These are phyloP conservation scores for Conchocele bisecta DNA, from an alignment of 2,888 invertebrate genomes.

Conservation along the genomic window DNA sequence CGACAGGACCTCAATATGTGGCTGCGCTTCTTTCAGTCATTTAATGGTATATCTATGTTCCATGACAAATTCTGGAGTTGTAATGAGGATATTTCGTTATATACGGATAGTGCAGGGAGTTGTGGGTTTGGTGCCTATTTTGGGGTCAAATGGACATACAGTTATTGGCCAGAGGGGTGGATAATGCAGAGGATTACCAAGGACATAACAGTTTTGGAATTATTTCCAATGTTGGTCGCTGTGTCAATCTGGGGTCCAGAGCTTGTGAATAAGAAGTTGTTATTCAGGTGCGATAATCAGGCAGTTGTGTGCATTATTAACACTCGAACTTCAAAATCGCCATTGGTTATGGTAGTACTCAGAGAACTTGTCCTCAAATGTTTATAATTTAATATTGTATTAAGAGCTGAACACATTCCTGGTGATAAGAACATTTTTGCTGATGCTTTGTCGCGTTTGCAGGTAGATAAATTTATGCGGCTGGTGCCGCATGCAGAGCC, in stretches of 20 bases:
- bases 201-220: slow-evolving; percentile 16
- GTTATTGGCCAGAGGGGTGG: slow-evolving; percentile 1
- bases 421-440: slow-evolving; percentile 14
- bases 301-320: slow-evolving; percentile 34
- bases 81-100: too few species aligned
- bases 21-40: neutral
- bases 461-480: too few species aligned
- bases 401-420: slow-evolving; percentile 24
- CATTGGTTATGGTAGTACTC: slow-evolving; percentile 10
- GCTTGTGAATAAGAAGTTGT: slow-evolving; percentile 3
- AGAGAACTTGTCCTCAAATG: slow-evolving; percentile 11
- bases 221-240: slow-evolving; percentile 9
- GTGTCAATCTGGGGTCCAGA: slow-evolving; percentile 9
- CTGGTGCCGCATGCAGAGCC: slow-evolving; percentile 8
- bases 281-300: slow-evolving; percentile 21
- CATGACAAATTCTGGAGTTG: slow-evolving; percentile 10
- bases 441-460: slow-evolving; percentile 28
- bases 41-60: slow-evolving; percentile 18
- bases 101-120: too few species aligned
- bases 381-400: slow-evolving; percentile 6
- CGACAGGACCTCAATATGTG: neutral
- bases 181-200: neutral
- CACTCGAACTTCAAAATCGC: slow-evolving; percentile 8
- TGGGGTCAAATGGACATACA: neutral
- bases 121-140: slow-evolving; percentile 14